These are phyloP conservation scores for Onychomys torridus DNA, from an alignment of 2,797 vertebrate species.

Conservation along the genomic window DNA sequence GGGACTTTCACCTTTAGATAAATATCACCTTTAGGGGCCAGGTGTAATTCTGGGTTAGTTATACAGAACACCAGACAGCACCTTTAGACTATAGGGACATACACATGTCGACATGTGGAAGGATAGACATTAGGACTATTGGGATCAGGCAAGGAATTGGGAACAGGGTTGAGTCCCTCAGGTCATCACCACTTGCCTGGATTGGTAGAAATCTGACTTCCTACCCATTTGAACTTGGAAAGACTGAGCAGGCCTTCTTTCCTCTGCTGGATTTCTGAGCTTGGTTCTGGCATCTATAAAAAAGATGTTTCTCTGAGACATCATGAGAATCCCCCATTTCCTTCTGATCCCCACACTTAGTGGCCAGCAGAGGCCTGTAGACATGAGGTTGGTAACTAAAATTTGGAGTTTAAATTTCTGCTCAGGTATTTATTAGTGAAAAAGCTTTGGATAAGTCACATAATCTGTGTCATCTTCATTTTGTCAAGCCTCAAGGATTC, in stretches of 20 bases:
- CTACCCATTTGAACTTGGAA: not conserved
- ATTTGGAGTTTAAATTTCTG: not conserved
- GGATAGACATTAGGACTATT: too few relatives aligned
- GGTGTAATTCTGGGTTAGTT: not conserved
- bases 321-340: not conserved
- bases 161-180: not conserved
- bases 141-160: not conserved
- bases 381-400: not conserved
- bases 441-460: not conserved
- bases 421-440: not conserved
- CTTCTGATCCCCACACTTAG: not conserved
- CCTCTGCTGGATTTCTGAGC: not conserved
- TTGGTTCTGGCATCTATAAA: too few relatives aligned
- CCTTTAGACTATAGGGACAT: too few relatives aligned
- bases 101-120: accelerated
- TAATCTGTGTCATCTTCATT: not conserved
- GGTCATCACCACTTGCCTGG: not conserved
- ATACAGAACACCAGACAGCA: not conserved
- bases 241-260: not conserved
- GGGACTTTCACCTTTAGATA: not conserved
- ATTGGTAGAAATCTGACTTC: not conserved
- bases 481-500: not conserved
- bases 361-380: not conserved
- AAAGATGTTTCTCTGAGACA: not conserved
- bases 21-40: not conserved